A percentile compares a stretch with the other conserved stretches of the same genome.
phyloP scores from a whole-genome alignment of 2,113 vertebrate genomes.

The Eurypyga helias region DNA sequence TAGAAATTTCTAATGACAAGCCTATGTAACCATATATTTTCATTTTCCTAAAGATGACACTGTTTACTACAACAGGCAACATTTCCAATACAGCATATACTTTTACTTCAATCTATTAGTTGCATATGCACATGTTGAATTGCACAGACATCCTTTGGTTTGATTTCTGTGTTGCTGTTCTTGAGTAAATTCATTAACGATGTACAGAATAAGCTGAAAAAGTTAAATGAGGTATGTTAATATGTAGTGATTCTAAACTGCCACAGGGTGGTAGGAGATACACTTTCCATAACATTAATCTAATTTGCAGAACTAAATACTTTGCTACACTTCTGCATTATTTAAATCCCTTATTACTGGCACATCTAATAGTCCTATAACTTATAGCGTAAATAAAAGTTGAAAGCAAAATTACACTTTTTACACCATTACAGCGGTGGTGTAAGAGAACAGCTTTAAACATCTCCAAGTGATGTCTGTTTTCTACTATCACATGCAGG shows the following conservation, averaged over 20 bases:
- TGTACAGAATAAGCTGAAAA: conserved; percentile 38
- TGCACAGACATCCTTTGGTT: neutral
- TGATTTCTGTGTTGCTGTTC: neutral
- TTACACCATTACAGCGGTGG: neutral
- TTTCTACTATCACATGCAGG: neutral
- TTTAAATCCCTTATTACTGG: conserved; percentile 40
- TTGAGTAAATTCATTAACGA: conserved; percentile 20
- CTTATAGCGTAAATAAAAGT: neutral
- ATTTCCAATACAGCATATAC: neutral
- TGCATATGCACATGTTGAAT: neutral
- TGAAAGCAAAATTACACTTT: neutral
- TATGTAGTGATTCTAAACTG: conserved; percentile 78
- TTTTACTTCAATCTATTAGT: neutral
- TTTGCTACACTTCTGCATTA: conserved; percentile 44
- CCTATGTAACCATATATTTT: neutral
- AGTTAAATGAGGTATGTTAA: conserved; percentile 71
- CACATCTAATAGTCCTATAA: neutral
- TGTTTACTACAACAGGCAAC: neutral
- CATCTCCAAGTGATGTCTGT: neutral
- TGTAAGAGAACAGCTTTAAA: neutral
- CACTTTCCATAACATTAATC: conserved; percentile 72
- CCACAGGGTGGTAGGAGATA: conserved; percentile 82
- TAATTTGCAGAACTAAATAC: conserved; percentile 72
- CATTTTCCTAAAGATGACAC: neutral
- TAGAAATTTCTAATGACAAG: neutral